Base-by-base conservation (phyloP, 2,797 vertebrate species). In the Argya squamiceps region DNA sequence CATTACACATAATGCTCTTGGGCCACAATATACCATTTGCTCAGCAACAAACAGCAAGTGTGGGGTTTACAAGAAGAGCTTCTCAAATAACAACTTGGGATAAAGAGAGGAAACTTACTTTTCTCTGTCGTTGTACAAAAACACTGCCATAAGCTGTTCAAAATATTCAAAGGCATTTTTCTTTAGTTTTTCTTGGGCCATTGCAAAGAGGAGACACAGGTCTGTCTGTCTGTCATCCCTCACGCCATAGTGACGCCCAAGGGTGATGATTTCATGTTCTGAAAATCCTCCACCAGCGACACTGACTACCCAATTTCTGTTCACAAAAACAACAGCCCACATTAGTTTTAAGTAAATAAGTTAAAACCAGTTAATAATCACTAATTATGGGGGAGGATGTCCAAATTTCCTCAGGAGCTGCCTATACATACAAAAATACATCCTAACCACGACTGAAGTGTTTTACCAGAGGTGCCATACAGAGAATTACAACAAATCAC, bases 221-320 rank as follows among this genome's bases (percentile, higher is more conserved):
- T 99, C 97, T 75, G 55, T 70, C 81, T 97, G 96, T 4, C 88
- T 73, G 41, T 97, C 94, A 84, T 98, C 73, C 43, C 67, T 96
- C 41, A 96, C 84, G 5, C 97, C 89, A 67, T 99, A 99, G 70
- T 93, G 86, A 70, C 98, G 98, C 29, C 97, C 98, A 46, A 99
- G 96, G 29, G 98, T 99, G 96, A 99, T 94, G 84, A 99, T 94
- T 97, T 99, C 99, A 6, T 99, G 99, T 58, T 99, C 99, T 23
- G 97, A 98, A 80, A 99, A 98, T 1, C 88, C 95, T 82, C 94
- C 96, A 18, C 46, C 96, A 82, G 95, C 96, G 29, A 98, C 95
- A 87, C 91, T 96, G 75, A 97, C 82, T 85, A 99, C 74, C 85
- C 96, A 96, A 90, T 96, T 96, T 74, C 94, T 97, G 80, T 88